Base-by-base conservation (phyloP, 1,140 invertebrate genomes). In the Euura lappo region DNA sequence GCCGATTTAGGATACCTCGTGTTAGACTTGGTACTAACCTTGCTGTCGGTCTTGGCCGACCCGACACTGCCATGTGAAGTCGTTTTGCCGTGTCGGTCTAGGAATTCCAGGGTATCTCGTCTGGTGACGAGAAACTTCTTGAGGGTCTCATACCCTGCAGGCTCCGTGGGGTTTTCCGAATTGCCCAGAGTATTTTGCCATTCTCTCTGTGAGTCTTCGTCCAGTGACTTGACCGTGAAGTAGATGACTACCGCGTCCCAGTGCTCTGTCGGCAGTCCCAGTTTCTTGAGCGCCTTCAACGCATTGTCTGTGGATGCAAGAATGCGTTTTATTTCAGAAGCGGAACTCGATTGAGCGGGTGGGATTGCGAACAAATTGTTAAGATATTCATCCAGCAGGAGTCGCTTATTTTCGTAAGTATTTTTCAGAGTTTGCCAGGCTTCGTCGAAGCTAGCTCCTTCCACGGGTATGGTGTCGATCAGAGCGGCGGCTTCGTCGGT, bases 161-260 rank as follows among this genome's bases (percentile, higher is more conserved):
- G 45, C 7, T 3, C 42, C 6, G n/a, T 45, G 3, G 42, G 13
- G 43, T 72, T 71, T n/a, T 28, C 65, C 65, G 4, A 71, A 70
- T 28, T 28, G 28, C 28, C 28, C 28, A 28, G 28, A 28, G 28
- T 28, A 28, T 28, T 28, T 47, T 76, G 75, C 78, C 78, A 78
- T 28, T 73, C 75, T 64, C 70, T 69, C 2, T 69, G 11, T 42
- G 74, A 75, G 8, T 68, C 60, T 28, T 69, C 73, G 65, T 79
- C 78, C 28, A 77, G 69, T 66, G 73, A 76, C 3, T 45, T 69
- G 45, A 75, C 67, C 43, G 78, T 72, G 11, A 79, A 72, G 45
- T 74, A 68, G n/a, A 78, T 71, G 11, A 79, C 44, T 2, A 79
- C 64, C 6, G 65, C 75, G 66, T 79, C 64, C 77, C 79, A 80